phyloP scores from a whole-genome alignment of 2,888 invertebrate genomes.

The Ceratothoa steindachneri region DNA sequence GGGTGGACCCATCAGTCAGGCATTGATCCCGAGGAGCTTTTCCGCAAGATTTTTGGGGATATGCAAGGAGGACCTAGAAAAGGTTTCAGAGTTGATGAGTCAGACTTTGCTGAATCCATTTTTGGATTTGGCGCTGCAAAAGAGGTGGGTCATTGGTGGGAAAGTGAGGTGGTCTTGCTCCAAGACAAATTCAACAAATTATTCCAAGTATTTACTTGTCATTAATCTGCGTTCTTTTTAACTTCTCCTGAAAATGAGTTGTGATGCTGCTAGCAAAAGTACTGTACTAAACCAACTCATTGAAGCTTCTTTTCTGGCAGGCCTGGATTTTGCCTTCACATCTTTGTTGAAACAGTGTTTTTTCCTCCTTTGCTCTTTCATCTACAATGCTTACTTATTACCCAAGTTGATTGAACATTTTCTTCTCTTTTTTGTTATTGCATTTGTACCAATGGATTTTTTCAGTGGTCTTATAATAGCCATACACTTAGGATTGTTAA shows the following conservation, averaged over 20 bases:
- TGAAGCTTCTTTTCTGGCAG: too few species aligned
- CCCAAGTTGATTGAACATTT: not conserved
- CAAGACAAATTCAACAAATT: not conserved
- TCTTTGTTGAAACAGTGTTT: conserved; percentile 1
- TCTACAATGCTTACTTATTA: not conserved
- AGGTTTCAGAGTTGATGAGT: conserved; percentile 65
- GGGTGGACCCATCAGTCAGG: conserved; percentile 80
- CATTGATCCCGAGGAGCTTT: conserved; percentile 93
- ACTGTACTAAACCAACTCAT: too few species aligned
- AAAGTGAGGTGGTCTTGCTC: not conserved
- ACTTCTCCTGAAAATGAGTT: too few species aligned
- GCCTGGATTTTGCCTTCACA: too few species aligned
- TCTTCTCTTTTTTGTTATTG: not conserved
- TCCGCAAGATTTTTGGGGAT: conserved; percentile 81
- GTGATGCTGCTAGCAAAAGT: too few species aligned
- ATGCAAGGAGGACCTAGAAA: conserved; percentile 61
- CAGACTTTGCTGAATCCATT: conserved; percentile 80
- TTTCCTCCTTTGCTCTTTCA: not conserved
- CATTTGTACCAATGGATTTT: too few species aligned
- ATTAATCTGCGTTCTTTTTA: too few species aligned
- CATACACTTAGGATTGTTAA: too few species aligned
- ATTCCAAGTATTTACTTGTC: too few species aligned
- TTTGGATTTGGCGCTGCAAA: conserved; percentile 88
- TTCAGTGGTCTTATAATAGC: too few species aligned
- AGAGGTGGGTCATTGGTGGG: conserved; percentile 71